A percentile compares a stretch with the other conserved stretches of the same genome.
phyloP scores from a whole-genome alignment of 2,113 vertebrate genomes.

The Phalacrocorax brasilianus region DNA sequence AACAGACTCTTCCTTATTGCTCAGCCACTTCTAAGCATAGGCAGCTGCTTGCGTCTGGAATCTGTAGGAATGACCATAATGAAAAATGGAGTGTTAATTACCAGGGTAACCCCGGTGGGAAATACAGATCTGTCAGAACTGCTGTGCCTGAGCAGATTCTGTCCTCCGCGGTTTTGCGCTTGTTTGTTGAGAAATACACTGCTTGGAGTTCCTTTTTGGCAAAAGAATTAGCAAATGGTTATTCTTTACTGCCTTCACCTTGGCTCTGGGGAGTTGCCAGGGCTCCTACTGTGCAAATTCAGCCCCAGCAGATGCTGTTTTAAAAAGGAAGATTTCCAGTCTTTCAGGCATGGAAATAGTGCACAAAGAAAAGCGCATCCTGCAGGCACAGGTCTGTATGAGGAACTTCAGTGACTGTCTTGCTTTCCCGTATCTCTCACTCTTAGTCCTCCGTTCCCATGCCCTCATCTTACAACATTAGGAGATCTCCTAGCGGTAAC shows the following conservation, averaged over 20 bases:
- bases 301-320: not conserved
- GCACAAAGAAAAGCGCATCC: not conserved
- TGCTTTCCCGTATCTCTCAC: not conserved
- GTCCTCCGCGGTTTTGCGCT: not conserved
- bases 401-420: not conserved
- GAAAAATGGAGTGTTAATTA: not conserved
- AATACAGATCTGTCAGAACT: not conserved
- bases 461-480: not conserved
- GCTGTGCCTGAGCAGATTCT: not conserved
- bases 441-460: not conserved
- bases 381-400: fast-evolving
- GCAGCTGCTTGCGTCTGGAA: not conserved
- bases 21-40: not conserved
- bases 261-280: not conserved
- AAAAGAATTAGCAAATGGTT: not conserved
- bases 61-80: not conserved
- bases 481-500: not conserved
- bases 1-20: not conserved
- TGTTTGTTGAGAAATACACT: not conserved
- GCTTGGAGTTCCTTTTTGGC: not conserved
- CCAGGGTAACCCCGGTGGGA: not conserved
- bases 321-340: not conserved
- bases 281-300: not conserved
- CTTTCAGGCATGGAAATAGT: not conserved
- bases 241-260: not conserved